These are phyloP conservation scores for Hippoglossus stenolepis DNA, from an alignment of 2,113 vertebrate genomes.

Conservation along the genomic window DNA sequence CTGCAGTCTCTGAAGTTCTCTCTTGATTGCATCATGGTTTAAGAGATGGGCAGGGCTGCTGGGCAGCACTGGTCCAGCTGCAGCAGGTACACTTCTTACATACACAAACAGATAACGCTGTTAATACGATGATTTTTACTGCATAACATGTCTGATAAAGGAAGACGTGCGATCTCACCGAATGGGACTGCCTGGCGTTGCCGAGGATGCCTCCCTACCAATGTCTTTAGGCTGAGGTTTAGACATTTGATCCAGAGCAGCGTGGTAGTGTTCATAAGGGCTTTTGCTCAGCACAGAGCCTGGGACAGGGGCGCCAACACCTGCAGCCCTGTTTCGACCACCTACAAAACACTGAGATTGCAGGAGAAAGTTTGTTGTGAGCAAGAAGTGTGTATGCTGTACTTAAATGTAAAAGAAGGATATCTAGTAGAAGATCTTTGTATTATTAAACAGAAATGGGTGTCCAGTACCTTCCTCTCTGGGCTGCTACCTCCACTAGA, in stretches of 20 bases:
- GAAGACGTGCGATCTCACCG: constrained; percentile 50
- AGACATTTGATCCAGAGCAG: constrained; percentile 87
- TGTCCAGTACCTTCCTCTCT: constrained; percentile 80
- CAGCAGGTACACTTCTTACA: constrained; percentile 77
- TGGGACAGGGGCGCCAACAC: constrained; percentile 22
- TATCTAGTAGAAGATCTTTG: neutral
- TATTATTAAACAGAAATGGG: neutral
- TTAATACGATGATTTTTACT: neutral
- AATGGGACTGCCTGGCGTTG: constrained; percentile 47
- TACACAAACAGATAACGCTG: constrained; percentile 6
- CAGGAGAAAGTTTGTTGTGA: neutral
- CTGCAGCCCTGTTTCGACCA: constrained; percentile 55
- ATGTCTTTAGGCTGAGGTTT: constrained; percentile 67
- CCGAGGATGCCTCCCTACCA: constrained; percentile 50
- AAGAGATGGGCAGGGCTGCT: constrained; percentile 78
- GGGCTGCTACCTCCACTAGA: constrained; percentile 88
- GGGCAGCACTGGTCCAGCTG: constrained; percentile 80
- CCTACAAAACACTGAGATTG: constrained; percentile 71
- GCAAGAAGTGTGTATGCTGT: neutral
- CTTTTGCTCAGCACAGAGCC: constrained; percentile 73
- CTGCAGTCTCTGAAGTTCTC: constrained; percentile 89
- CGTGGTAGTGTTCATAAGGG: constrained; percentile 86
- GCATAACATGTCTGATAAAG: neutral
- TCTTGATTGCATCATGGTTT: constrained; percentile 83
- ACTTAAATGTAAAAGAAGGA: neutral